Conservation (phyloP, 2,888 invertebrate species). For the Acronicta aceris region DNA sequence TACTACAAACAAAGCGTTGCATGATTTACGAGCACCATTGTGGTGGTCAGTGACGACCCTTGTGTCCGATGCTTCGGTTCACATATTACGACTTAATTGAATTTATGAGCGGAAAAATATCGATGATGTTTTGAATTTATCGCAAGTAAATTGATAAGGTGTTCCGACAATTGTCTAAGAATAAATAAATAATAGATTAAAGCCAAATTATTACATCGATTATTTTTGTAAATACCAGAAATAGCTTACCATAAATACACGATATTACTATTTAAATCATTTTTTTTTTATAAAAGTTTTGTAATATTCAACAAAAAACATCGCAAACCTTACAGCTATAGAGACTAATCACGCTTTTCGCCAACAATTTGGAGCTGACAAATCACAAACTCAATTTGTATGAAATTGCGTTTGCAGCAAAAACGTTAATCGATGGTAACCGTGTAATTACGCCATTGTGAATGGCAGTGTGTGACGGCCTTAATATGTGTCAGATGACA, state of each 20-base stretch:
- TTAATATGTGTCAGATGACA: not conserved
- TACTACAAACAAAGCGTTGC: constrained; percentile 32
- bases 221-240: no score
- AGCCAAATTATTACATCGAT: no score
- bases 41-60: constrained; percentile 35
- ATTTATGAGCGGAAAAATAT: constrained; percentile 5
- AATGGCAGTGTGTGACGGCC: constrained; percentile 1
- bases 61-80: constrained; percentile 9
- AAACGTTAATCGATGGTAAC: not conserved
- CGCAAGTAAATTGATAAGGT: not conserved
- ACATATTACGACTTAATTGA: constrained; percentile 14
- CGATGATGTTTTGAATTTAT: not conserved
- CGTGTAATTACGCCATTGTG: constrained; percentile 1
- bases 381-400: constrained; percentile 1
- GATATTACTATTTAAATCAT: no score
- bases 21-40: constrained; percentile 51
- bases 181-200: no score
- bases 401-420: constrained; percentile 2
- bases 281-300: no score
- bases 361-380: no score
- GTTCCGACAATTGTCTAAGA: no score
- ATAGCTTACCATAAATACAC: no score
- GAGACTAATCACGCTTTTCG: not conserved
- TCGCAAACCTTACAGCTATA: not conserved
- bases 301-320: not conserved